A percentile compares a stretch with the other conserved stretches of the same genome.
Evolutionary conservation across 2,113 vertebrate species (phyloP).

Genomic region (Gadus chalcogrammus): DNA sequence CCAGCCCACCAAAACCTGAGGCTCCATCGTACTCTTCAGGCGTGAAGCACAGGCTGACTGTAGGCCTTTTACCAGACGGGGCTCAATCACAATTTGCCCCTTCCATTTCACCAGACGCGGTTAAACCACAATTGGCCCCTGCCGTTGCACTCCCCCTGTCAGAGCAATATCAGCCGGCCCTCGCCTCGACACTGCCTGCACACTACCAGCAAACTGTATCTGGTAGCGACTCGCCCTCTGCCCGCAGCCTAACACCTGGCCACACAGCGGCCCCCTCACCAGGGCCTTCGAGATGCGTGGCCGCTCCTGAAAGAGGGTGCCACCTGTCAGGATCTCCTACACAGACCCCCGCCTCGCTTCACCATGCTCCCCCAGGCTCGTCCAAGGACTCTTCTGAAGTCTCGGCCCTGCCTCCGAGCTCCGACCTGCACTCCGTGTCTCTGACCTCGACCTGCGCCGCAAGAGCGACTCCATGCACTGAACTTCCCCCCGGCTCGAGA

Average conservation of each 20-base stretch:
- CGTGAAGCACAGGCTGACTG: neutral
- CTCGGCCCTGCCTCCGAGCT: too few relatives aligned
- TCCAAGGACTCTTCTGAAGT: too few relatives aligned
- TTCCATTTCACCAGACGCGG: neutral
- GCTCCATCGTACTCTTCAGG: neutral
- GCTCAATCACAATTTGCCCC: neutral
- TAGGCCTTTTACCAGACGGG: too few relatives aligned
- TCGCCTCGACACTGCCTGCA: neutral
- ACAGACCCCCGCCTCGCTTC: too few relatives aligned
- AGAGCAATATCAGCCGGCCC: neutral
- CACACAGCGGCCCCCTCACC: too few relatives aligned
- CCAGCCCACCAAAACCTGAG: neutral
- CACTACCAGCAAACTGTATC: neutral
- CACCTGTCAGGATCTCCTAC: too few relatives aligned
- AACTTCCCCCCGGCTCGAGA: neutral
- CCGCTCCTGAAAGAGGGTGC: too few relatives aligned
- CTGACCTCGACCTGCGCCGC: too few relatives aligned
- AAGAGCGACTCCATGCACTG: neutral
- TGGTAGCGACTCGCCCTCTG: neutral
- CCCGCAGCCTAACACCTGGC: neutral
- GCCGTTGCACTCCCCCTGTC: neutral
- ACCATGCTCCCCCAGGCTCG: too few relatives aligned
- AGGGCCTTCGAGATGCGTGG: too few relatives aligned
- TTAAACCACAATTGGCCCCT: neutral
- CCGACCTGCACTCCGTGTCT: too few relatives aligned